phyloP scores from a whole-genome alignment of 2,888 invertebrate species.

The Megaustenia siamemsis region DNA sequence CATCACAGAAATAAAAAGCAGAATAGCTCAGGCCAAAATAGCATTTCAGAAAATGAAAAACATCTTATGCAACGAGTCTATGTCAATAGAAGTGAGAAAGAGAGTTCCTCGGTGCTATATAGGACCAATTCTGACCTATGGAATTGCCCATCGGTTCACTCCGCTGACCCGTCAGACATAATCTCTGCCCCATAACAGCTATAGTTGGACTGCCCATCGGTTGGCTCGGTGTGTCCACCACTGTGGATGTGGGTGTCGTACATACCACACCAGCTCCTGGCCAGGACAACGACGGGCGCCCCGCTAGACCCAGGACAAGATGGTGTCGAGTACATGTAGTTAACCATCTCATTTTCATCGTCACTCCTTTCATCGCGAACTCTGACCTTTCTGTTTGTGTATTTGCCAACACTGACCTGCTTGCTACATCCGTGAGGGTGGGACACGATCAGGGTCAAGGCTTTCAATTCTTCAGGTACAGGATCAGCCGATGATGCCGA shows the following conservation, averaged over 20 bases:
- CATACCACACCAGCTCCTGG: not conserved
- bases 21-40: too few species aligned
- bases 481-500: too few species aligned
- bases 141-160: too few species aligned
- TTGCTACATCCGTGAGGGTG: constrained; percentile 21
- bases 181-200: not conserved
- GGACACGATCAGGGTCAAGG: constrained; percentile 7
- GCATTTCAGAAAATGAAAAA: too few species aligned
- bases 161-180: too few species aligned
- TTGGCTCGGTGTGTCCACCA: not conserved
- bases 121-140: too few species aligned
- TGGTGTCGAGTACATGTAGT: not conserved
- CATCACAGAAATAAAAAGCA: too few species aligned
- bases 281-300: not conserved
- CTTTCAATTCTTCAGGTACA: too few species aligned
- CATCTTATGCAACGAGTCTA: too few species aligned
- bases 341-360: not conserved
- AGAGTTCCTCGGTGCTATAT: too few species aligned
- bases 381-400: too few species aligned
- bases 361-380: not conserved
- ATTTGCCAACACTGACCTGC: not conserved
- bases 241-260: not conserved
- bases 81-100: too few species aligned
- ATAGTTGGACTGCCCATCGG: not conserved
- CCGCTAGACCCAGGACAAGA: not conserved